Percentiles rank a stretch among this genome's conserved stretches.
Conservation (phyloP, 2,888 invertebrate species). For the Neoascia interrupta region DNA sequence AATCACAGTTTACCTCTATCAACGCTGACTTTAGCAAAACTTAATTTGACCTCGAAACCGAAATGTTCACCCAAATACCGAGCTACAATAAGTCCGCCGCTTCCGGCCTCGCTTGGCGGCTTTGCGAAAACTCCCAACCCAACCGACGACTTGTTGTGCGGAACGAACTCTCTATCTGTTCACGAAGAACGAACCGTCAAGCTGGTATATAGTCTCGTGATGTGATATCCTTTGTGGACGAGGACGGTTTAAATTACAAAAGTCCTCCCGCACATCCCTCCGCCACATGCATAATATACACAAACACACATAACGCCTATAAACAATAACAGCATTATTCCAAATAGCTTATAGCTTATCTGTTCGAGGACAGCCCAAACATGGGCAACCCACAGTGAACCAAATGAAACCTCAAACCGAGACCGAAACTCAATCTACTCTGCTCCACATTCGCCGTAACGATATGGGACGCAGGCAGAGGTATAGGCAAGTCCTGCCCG, state of each 20-base stretch:
- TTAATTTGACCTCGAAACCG: slow-evolving; percentile 47
- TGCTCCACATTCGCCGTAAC: slow-evolving; percentile 27
- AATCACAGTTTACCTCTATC: slow-evolving; percentile 44
- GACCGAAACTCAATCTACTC: slow-evolving; percentile 11
- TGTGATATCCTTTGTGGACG: slow-evolving; percentile 40
- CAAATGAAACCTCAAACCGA: slow-evolving; percentile 44
- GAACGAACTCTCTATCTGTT: too few relatives aligned
- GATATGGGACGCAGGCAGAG: background rate
- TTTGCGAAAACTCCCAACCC: background rate
- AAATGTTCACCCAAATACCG: slow-evolving; percentile 11
- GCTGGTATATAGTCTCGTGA: slow-evolving; percentile 21
- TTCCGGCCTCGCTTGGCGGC: background rate
- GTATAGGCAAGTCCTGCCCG: background rate
- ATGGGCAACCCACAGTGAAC: slow-evolving; percentile 12
- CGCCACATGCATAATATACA: background rate
- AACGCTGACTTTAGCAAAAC: slow-evolving; percentile 38
- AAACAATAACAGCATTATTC: slow-evolving; percentile 61
- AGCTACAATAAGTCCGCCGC: slow-evolving; percentile 28
- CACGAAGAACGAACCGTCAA: too few relatives aligned
- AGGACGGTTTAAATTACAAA: slow-evolving; percentile 55
- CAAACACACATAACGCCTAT: slow-evolving; percentile 43
- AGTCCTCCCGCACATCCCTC: background rate
- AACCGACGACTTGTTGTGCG: too few relatives aligned
- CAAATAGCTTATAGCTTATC: slow-evolving; percentile 61
- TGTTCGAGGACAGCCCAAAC: slow-evolving; percentile 57